Percentiles rank a stretch among this genome's conserved stretches.
Conservation (phyloP, 2,113 vertebrate species). For the Noctilio leporinus region DNA sequence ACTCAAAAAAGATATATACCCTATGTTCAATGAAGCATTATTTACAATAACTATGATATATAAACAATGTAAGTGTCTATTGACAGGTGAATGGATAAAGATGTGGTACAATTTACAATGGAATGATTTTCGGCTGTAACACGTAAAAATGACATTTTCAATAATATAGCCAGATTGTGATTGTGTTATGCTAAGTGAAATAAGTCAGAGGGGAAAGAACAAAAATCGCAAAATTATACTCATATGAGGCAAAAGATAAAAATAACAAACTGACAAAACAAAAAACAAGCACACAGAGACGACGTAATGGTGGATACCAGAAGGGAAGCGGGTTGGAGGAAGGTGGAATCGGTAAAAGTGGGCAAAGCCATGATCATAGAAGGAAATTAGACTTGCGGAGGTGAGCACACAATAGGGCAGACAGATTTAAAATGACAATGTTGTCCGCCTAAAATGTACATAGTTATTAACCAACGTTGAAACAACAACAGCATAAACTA, state of each 20-base stretch:
- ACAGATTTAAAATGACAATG: background rate
- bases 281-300: background rate
- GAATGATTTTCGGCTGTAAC: background rate
- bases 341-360: no score
- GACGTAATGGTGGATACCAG: no score
- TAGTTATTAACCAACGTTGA: background rate
- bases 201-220: background rate
- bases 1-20: background rate
- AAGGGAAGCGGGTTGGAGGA: background rate
- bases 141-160: background rate
- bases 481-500: background rate
- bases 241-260: background rate
- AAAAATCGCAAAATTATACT: background rate
- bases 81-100: background rate
- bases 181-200: background rate
- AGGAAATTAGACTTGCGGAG: background rate
- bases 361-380: background rate
- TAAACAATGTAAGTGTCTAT: background rate
- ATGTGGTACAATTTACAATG: background rate
- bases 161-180: background rate
- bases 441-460: background rate
- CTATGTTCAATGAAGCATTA: background rate
- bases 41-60: background rate
- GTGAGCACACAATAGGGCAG: background rate
- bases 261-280: background rate